phyloP scores from a whole-genome alignment of 2,113 vertebrate species.

The Porphyrio hochstetteri region DNA sequence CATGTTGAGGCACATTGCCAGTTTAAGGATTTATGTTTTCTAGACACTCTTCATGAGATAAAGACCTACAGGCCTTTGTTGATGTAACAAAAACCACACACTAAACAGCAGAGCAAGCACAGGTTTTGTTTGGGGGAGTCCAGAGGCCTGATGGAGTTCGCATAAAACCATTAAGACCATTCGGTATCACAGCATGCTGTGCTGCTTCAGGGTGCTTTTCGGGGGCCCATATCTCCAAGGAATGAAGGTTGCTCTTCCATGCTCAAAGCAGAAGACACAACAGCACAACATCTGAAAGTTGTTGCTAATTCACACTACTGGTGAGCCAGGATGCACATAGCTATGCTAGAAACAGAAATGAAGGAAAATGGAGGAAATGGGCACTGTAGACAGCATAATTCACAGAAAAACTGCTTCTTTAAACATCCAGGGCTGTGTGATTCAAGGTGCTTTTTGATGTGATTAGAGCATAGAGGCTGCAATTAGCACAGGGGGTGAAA shows the following conservation, averaged over 20 bases:
- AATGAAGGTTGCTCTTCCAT: background rate
- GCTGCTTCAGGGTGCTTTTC: background rate
- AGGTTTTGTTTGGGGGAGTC: background rate
- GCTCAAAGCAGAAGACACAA: background rate
- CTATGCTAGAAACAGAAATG: background rate
- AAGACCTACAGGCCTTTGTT: background rate
- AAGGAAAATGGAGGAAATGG: background rate
- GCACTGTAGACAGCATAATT: rapidly evolving
- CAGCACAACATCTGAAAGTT: background rate
- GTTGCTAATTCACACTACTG: background rate
- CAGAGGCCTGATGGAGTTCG: background rate
- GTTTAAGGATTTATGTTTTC: background rate
- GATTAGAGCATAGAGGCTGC: background rate
- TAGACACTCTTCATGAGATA: background rate
- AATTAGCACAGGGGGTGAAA: background rate
- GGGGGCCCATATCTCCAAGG: background rate
- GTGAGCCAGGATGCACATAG: background rate
- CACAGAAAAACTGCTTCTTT: background rate
- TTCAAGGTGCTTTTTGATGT: background rate
- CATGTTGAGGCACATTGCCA: background rate
- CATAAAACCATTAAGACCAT: background rate
- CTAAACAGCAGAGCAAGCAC: background rate
- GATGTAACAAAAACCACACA: background rate
- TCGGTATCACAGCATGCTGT: background rate
- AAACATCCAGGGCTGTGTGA: background rate